These are phyloP conservation scores for Sebastes matsubarae DNA, from an alignment of 2,797 vertebrate species.

Conservation along the genomic window DNA sequence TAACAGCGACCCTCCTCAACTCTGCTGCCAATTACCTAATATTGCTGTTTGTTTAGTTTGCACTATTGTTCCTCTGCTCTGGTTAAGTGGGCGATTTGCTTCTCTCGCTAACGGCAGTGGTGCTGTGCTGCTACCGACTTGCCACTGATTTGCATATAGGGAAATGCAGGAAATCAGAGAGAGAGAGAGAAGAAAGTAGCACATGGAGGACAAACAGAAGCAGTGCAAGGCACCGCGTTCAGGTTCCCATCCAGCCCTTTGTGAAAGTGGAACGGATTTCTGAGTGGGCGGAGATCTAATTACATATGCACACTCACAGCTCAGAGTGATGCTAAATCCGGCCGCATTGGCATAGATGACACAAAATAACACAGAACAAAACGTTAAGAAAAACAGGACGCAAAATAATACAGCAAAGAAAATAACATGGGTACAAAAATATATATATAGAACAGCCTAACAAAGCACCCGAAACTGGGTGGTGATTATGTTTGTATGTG, in stretches of 20 bases:
- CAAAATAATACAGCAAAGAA: slow-evolving; percentile 67
- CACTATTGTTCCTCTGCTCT: slow-evolving; percentile 69
- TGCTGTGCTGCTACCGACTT: slow-evolving; percentile 55
- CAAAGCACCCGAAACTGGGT: slow-evolving; percentile 17
- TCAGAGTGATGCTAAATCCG: slow-evolving; percentile 85
- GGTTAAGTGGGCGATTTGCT: slow-evolving; percentile 79
- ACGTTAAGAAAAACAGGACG: slow-evolving; percentile 71
- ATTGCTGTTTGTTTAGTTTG: slow-evolving; percentile 73
- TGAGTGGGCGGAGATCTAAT: slow-evolving; percentile 88
- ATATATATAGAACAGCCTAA: slow-evolving; percentile 41
- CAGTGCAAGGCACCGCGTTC: slow-evolving; percentile 58
- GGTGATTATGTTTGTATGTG: slow-evolving; percentile 27
- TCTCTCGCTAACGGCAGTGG: slow-evolving; percentile 61
- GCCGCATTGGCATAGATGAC: slow-evolving; percentile 81
- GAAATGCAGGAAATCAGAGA: slow-evolving; percentile 60
- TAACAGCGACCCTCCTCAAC: slow-evolving; percentile 57
- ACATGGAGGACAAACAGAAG: slow-evolving; percentile 68
- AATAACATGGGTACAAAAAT: slow-evolving; percentile 56
- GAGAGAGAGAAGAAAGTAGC: slow-evolving; percentile 50
- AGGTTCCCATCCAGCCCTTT: slow-evolving; percentile 80
- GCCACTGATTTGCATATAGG: slow-evolving; percentile 66
- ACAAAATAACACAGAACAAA: slow-evolving; percentile 78
- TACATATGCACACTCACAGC: slow-evolving; percentile 85
- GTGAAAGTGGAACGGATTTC: slow-evolving; percentile 85
- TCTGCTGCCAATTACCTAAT: slow-evolving; percentile 72